phyloP scores from a whole-genome alignment of 2,797 vertebrate species.

The Linurgus olivaceus region DNA sequence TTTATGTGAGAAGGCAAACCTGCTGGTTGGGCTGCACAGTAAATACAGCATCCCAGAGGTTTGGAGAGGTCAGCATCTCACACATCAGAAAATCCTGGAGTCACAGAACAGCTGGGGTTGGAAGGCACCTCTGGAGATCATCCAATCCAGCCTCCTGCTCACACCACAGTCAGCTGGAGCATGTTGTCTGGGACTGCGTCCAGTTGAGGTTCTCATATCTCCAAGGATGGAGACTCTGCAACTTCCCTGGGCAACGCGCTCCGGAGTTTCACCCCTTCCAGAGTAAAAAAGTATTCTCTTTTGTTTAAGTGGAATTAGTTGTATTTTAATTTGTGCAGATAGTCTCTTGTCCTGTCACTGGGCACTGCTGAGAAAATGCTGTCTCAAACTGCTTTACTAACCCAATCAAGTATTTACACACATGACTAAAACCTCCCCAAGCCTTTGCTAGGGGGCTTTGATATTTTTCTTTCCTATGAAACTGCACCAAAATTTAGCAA shows the following conservation, averaged over 20 bases:
- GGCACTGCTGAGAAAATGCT: background rate
- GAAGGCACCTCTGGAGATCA: background rate
- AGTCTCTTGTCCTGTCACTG: background rate
- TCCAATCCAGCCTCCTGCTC: background rate
- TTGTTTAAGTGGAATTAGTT: background rate
- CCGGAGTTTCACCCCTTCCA: background rate
- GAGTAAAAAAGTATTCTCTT: background rate
- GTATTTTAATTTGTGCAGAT: background rate
- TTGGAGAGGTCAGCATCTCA: background rate
- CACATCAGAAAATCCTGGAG: background rate
- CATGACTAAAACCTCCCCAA: background rate
- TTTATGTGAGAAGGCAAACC: background rate
- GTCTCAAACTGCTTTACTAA: background rate
- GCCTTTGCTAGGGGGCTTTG: background rate
- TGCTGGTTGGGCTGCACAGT: background rate
- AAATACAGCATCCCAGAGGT: background rate
- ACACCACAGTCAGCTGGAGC: background rate
- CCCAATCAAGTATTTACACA: background rate
- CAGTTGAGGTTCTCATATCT: background rate
- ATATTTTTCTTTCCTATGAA: background rate
- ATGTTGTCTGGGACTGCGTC: background rate
- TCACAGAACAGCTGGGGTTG: background rate
- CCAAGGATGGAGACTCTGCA: background rate
- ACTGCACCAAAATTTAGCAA: background rate
- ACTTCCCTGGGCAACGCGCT: background rate